phyloP scores from a whole-genome alignment of 2,888 invertebrate genomes.

The Eristalis tenax region DNA sequence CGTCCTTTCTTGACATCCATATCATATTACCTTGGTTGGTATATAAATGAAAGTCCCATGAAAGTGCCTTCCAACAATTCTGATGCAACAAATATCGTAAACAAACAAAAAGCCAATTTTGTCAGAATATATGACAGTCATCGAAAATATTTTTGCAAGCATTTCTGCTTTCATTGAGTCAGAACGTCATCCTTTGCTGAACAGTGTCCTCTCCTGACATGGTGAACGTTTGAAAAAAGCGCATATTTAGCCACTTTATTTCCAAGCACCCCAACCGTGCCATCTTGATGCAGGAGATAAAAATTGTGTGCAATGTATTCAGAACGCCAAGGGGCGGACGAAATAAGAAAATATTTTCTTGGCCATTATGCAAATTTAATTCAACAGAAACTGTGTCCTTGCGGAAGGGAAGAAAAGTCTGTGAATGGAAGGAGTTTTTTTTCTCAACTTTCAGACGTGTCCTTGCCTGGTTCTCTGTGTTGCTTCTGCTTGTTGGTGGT shows the following conservation, averaged over 20 bases:
- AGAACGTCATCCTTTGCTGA: conserved; percentile 30
- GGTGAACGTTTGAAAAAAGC: conserved; percentile 10
- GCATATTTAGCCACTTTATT: conserved; percentile 63
- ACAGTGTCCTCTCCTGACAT: conserved; percentile 8
- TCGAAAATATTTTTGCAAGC: conserved; percentile 53
- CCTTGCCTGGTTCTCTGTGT: neutral
- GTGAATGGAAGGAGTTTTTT: conserved; percentile 27
- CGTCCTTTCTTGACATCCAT: neutral
- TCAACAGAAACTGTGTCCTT: conserved; percentile 61
- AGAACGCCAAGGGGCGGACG: conserved; percentile 51
- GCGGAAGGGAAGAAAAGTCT: conserved; percentile 16
- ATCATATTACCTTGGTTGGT: neutral
- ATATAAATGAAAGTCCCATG: neutral
- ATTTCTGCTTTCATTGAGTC: conserved; percentile 52
- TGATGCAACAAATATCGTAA: conserved; percentile 55
- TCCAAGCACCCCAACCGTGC: conserved; percentile 51
- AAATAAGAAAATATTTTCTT: conserved; percentile 71
- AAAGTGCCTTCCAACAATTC: conserved; percentile 23
- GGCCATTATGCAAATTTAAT: conserved; percentile 70
- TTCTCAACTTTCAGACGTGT: neutral
- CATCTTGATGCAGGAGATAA: conserved; percentile 65
- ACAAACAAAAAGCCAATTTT: conserved; percentile 60
- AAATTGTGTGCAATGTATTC: conserved; percentile 65
- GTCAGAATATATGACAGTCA: conserved; percentile 42
- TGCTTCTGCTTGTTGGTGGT: neutral